Conservation (phyloP, 2,888 invertebrate genomes). For the Anoplius nigerrimus region DNA sequence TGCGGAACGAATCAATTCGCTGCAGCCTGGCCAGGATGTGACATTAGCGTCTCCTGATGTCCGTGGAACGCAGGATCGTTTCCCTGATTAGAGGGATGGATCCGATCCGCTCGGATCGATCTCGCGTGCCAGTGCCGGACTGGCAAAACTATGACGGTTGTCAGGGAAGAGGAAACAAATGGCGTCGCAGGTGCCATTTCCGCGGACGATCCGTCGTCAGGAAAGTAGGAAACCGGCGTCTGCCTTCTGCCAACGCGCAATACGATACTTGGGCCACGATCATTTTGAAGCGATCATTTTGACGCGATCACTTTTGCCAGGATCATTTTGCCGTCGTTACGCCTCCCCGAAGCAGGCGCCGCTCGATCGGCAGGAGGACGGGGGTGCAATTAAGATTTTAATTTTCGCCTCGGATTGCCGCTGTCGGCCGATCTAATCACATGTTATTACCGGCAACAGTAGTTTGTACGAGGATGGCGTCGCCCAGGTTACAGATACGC, state of each 20-base stretch:
- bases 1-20: too few relatives aligned
- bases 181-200: not conserved
- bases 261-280: slow-evolving; percentile 10
- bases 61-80: too few relatives aligned
- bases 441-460: slow-evolving; percentile 37
- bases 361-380: slow-evolving; percentile 25
- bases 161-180: not conserved
- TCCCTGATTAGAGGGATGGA: too few relatives aligned
- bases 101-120: too few relatives aligned
- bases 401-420: slow-evolving; percentile 42
- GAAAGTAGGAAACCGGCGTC: not conserved
- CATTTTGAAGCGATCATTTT: too few relatives aligned
- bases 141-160: not conserved
- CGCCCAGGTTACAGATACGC: slow-evolving; percentile 6
- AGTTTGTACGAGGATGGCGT: too few relatives aligned
- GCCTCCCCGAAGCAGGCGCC: slow-evolving; percentile 39
- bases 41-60: too few relatives aligned
- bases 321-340: slow-evolving; percentile 29
- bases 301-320: not conserved
- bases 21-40: too few relatives aligned
- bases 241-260: not conserved
- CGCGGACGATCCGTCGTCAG: not conserved
- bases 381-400: slow-evolving; percentile 40
- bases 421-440: slow-evolving; percentile 35
- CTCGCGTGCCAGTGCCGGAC: too few relatives aligned